Evolutionary conservation across 2,113 vertebrate species (phyloP).

Genomic region (Eublepharis macularius): DNA sequence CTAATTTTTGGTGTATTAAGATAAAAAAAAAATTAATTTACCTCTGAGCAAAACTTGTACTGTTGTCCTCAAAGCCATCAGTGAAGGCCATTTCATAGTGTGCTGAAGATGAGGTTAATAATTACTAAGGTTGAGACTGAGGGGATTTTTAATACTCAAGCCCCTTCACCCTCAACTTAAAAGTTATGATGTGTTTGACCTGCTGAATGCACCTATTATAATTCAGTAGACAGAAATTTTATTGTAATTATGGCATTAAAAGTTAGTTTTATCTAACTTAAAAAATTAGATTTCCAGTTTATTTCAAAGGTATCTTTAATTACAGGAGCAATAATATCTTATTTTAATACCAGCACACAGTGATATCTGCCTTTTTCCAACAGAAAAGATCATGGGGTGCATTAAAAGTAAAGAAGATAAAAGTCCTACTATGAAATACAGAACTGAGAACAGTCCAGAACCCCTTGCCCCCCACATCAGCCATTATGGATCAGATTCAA

Average conservation of each 20-base stretch:
- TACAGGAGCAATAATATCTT: background rate
- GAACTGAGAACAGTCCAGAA: conserved; percentile 82
- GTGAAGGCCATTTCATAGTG: background rate
- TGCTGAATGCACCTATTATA: background rate
- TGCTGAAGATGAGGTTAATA: background rate
- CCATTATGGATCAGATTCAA: conserved; percentile 88
- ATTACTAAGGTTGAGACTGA: background rate
- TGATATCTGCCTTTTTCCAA: conserved; percentile 8
- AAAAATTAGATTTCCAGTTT: conserved; percentile 20
- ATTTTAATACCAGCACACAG: background rate
- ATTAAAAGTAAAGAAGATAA: conserved; percentile 96
- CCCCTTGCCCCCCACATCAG: conserved; percentile 73
- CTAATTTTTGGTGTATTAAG: conserved; percentile 12
- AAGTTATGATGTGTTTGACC: background rate
- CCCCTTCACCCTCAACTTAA: background rate
- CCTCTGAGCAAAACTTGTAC: no score
- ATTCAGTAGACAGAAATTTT: background rate
- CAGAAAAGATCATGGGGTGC: conserved; percentile 89
- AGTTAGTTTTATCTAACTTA: background rate
- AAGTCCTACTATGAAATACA: conserved; percentile 86
- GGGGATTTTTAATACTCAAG: background rate
- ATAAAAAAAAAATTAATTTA: no score
- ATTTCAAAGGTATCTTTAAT: background rate
- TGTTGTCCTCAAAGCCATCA: background rate
- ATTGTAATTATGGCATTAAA: background rate